A percentile compares a stretch with the other conserved stretches of the same genome.
Evolutionary conservation across 2,888 invertebrate genomes (phyloP).

Genomic region (Macaria notata): DNA sequence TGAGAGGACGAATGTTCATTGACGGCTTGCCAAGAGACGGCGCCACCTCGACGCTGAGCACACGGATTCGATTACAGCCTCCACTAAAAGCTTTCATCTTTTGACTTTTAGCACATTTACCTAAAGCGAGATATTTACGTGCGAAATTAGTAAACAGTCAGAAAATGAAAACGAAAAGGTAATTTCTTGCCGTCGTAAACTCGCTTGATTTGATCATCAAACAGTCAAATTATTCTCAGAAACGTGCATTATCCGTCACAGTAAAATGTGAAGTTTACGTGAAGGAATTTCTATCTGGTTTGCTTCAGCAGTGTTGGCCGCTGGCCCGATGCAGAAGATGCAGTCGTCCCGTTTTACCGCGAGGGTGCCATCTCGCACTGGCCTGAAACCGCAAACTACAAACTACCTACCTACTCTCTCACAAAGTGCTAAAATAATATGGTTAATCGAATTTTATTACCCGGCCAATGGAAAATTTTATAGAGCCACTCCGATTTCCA

Average conservation of each 20-base stretch:
- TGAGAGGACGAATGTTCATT: conserved; percentile 37
- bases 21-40: conserved; percentile 42
- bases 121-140: not conserved
- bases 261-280: conserved; percentile 34
- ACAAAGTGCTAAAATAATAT: conserved; percentile 41
- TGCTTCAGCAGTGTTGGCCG: conserved; percentile 51
- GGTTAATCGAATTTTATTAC: conserved; percentile 45
- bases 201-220: conserved; percentile 3
- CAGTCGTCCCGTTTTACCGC: conserved; percentile 50
- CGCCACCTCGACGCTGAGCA: conserved; percentile 32
- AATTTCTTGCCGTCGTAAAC: not conserved
- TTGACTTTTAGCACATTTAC: conserved; percentile 3
- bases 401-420: conserved; percentile 38
- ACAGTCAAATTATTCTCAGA: conserved; percentile 1
- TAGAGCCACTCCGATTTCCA: conserved; percentile 40
- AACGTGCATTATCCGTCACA: conserved; percentile 27
- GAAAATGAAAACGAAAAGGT: not conserved
- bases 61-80: conserved; percentile 11
- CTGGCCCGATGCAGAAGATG: conserved; percentile 50
- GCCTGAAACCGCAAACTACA: conserved; percentile 55
- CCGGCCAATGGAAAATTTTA: conserved; percentile 43
- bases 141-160: too few relatives aligned
- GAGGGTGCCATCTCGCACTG: conserved; percentile 51
- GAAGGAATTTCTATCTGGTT: conserved; percentile 42
- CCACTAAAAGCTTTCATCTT: conserved; percentile 17